Evolutionary conservation across 2,888 invertebrate genomes (phyloP), one percentile per base, ranked within the genome.

Genomic region (Embidobia sp.): DNA sequence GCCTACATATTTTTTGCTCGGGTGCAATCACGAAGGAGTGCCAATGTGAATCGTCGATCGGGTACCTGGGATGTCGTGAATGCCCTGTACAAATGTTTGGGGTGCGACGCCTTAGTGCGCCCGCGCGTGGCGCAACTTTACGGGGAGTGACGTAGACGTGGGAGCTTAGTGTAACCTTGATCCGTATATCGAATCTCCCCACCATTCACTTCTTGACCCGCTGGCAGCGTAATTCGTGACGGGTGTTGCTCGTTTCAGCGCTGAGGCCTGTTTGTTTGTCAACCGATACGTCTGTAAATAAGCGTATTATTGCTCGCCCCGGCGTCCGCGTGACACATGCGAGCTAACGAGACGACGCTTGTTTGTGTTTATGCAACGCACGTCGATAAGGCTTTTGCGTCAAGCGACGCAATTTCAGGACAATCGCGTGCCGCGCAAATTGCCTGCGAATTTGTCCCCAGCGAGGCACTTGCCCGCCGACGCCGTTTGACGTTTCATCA

Each of bases 101-200:
- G 51, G 8, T 35, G 29, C 51, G 29, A 44, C 22, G 19, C 22
- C 29, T 27, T 15, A 27, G 46, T 66, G 55, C 66, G 66, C 66
- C 18, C 66, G 66, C 66, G 66, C 64, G 11, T 18, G 10, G 16
- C 46, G 26, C 18, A 35, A 46, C 33, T 66, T 37, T 44, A 55
- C 46, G 46, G 31, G 27, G 51, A 29, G 66, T 74, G 66, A 66
- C 66, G 73, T 66, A 51, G 51, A 35, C 44, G 35, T 44, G 59
- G 55, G 42, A 67, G 63, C 70, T 53, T 64, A 53, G 72, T 48
- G 87, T 88, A 87, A 88, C 88, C 88, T 88, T 88, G 88, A 86
- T 87, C 85, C 83, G 81, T 67, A 75, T 81, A 81, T 81, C 80
- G 78, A 70, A 77, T 76, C 74, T 69, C 57, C 63, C 69, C 53